Evolutionary conservation across 2,888 invertebrate genomes (phyloP), one percentile per base, ranked within the genome.

Genomic region (Dicycla oo): DNA sequence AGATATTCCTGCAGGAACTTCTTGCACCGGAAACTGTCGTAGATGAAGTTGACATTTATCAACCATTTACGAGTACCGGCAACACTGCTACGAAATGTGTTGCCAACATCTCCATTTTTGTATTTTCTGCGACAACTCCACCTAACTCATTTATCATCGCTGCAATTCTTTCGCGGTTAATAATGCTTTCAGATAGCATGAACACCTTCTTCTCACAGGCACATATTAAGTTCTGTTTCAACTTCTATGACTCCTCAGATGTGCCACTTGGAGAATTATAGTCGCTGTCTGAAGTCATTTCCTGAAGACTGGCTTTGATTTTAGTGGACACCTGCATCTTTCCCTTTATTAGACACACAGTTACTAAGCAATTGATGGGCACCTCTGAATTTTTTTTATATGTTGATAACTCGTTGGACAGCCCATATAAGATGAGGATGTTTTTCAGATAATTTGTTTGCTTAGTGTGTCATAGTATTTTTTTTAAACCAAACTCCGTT

Each of bases 41-140:
- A 95, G 43, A 96, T 88, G 73, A 91, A 96, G 81, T 91, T 94
- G 83, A 95, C 88, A 69, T 94, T 93, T 2, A 96, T 86, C 80
- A 96, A 82, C 95, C 95, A 95, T 82, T 96, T 96, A 34, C 96
- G 95, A 0, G 96, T 95, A 51, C 95, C 93, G 96, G 95, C 86
- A 96, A 85, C 84, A 93, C 90, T 18, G 94, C 91, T 78, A 96
- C 90, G 81, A 94, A 95, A 83, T 96, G 96, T 45, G 95, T 94
- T 54, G 96, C 94, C 87, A 95, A 82, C 96, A 96, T 96, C 79
- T 96, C 96, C 95, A 95, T 95, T 84, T 95, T 95, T 0, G 95
- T 96, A 80, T 95, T 96, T 83, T 95, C 95, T 0, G 95, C 95
- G 0, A 96, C 95, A 20, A 95, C 95, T 13, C 95, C 95, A 2